Evolutionary conservation across 2,888 invertebrate species (phyloP).

Genomic region (Rhyacophila evoluta): DNA sequence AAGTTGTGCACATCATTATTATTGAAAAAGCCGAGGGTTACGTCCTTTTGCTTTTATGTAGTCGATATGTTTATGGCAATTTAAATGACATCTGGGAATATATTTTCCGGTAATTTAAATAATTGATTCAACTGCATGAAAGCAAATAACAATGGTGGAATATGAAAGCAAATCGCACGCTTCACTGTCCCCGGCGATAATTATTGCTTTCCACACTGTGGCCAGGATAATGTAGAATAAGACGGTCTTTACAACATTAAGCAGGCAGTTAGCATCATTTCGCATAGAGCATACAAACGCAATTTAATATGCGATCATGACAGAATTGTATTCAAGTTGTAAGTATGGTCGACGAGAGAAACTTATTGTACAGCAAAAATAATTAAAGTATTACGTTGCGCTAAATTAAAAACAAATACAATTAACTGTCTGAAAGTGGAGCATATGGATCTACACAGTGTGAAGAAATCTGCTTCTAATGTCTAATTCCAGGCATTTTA

Average conservation of each 20-base stretch:
- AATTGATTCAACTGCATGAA: constrained; percentile 43
- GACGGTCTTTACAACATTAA: constrained; percentile 29
- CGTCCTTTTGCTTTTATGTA: no score
- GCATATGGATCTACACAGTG: no score
- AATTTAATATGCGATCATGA: neutral
- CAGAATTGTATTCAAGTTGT: neutral
- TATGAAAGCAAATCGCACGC: constrained; percentile 37
- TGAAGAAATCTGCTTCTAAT: no score
- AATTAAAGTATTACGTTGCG: neutral
- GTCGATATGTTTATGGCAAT: neutral
- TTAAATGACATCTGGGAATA: constrained; percentile 47
- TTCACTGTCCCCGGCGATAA: constrained; percentile 38
- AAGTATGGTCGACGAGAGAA: neutral
- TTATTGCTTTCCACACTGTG: constrained; percentile 46
- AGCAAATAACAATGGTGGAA: constrained; percentile 31
- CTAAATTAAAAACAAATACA: no score
- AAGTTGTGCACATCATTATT: no score
- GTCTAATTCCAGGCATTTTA: no score
- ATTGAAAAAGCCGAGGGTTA: no score
- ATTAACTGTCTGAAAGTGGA: no score
- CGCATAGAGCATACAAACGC: neutral
- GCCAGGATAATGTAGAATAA: constrained; percentile 39
- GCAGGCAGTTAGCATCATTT: neutral
- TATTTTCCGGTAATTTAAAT: neutral
- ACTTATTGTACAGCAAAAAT: neutral